Conservation (phyloP, 1,140 invertebrate species). For the Babylonia areolata region DNA sequence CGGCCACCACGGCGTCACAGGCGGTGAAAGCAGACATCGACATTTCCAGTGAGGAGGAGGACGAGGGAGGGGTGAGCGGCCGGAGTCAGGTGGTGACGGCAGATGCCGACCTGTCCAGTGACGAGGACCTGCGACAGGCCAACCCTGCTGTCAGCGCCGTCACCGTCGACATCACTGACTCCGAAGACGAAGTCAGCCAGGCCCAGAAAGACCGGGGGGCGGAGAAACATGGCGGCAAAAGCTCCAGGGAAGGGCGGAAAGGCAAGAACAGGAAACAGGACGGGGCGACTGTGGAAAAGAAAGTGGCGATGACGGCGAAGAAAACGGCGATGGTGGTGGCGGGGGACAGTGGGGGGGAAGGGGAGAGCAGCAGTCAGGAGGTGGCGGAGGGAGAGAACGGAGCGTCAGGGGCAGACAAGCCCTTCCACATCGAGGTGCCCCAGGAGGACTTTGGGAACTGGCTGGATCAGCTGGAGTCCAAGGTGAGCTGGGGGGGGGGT, state of each 20-base stretch:
- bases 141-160: slow-evolving; percentile 32
- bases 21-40: slow-evolving; percentile 35
- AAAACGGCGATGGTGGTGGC: slow-evolving; percentile 14
- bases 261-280: not conserved
- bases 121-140: slow-evolving; percentile 53
- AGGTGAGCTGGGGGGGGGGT: too few species aligned
- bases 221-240: not conserved
- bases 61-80: slow-evolving; percentile 13
- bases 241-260: slow-evolving; percentile 41
- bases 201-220: not conserved
- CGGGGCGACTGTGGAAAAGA: not conserved
- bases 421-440: slow-evolving; percentile 43
- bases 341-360: slow-evolving; percentile 23
- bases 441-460: slow-evolving; percentile 53
- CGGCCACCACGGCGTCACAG: not conserved
- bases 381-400: slow-evolving; percentile 37
- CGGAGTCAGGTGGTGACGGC: not conserved
- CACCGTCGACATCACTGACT: slow-evolving; percentile 47
- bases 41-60: slow-evolving; percentile 68
- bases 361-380: slow-evolving; percentile 26
- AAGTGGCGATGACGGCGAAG: not conserved
- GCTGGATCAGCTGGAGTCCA: slow-evolving; percentile 51
- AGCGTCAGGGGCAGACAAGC: slow-evolving; percentile 16
- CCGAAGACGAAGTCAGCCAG: slow-evolving; percentile 41
- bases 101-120: slow-evolving; percentile 59